Base-by-base conservation (phyloP, 92 coral and sea anemone genomes). In the Porites divaricata region DNA sequence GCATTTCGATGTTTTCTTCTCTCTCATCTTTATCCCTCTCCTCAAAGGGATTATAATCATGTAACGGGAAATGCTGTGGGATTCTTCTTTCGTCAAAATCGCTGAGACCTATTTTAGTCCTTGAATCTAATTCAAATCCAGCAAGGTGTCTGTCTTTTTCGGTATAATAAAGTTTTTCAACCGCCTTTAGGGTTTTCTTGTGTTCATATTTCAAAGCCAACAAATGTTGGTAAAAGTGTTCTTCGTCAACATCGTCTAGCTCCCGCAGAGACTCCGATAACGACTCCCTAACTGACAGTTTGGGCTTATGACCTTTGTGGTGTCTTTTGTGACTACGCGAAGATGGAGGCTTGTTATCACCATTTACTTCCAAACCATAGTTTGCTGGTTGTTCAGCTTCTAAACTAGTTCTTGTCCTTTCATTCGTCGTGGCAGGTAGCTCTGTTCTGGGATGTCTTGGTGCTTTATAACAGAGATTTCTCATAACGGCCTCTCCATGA, bases 361-460 rank as follows among this genome's bases (percentile, higher is more conserved):
- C 67, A 58, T 74, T 24, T 48, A 79, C 71, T 50, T 49, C 50
- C n/a, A 56, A 83, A 61, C 75, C 88, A 49, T 70, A 77, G 51
- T 72, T 88, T 26, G 88, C 90, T 59, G 62, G 72, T 63, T n/a
- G 87, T 28, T 94, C 97, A 12, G 76, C 63, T 76, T 83, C 84
- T 79, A 79, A 78, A 23, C 89, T 77, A 48, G 66, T 75, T 67
- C 83, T 73, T 57, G 62, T 41, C 25, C 95, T 86, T 84, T 96
- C 98, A 77, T 92, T 85, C 83, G 83, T 91, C 58, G 97, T 92
- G 17, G 98, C 95, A 23, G 99, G 99, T 67, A 87, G 78, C 79
- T 91, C 86, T 70, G 96, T 94, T 83, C 91, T 89, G 12, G 98
- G 98, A 78, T 91, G 92, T 83, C 99, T 86, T 20, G 99, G 99